phyloP scores from a whole-genome alignment of 2,888 invertebrate species.

The Xanthorhoe designata region DNA sequence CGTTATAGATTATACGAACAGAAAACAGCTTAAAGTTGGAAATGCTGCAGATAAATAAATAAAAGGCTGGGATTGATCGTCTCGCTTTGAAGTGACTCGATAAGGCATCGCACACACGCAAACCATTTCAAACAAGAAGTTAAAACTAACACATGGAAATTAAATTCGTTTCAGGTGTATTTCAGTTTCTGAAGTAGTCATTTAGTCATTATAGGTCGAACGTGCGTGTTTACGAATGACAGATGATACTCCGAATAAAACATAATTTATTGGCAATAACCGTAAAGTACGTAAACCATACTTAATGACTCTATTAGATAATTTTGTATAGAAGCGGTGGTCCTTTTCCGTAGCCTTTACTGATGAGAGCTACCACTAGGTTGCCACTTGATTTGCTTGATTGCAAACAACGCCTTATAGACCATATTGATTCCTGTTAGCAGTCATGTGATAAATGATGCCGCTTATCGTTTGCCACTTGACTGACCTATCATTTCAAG shows the following conservation, averaged over 20 bases:
- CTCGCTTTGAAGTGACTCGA: constrained; percentile 15
- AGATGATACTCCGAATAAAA: too few species aligned
- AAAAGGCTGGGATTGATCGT: constrained; percentile 23
- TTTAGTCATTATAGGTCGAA: too few species aligned
- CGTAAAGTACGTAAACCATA: too few species aligned
- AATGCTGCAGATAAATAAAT: constrained; percentile 27
- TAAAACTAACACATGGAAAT: background rate
- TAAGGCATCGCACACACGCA: constrained; percentile 12
- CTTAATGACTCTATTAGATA: too few species aligned
- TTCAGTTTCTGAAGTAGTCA: too few species aligned
- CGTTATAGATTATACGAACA: constrained; percentile 29
- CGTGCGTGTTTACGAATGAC: too few species aligned
- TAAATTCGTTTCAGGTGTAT: background rate
- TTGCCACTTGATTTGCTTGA: too few species aligned
- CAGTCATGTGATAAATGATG: background rate
- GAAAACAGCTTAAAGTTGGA: constrained; percentile 25
- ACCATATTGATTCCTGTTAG: background rate
- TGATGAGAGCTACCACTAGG: too few species aligned
- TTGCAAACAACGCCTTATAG: background rate
- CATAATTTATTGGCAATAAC: too few species aligned
- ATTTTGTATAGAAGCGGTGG: too few species aligned
- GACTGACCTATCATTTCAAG: background rate
- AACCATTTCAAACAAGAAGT: background rate
- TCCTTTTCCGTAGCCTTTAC: too few species aligned
- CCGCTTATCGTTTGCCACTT: background rate